These are phyloP conservation scores for Bradypodion ventrale DNA, from an alignment of 2,797 vertebrate genomes.

Conservation along the genomic window DNA sequence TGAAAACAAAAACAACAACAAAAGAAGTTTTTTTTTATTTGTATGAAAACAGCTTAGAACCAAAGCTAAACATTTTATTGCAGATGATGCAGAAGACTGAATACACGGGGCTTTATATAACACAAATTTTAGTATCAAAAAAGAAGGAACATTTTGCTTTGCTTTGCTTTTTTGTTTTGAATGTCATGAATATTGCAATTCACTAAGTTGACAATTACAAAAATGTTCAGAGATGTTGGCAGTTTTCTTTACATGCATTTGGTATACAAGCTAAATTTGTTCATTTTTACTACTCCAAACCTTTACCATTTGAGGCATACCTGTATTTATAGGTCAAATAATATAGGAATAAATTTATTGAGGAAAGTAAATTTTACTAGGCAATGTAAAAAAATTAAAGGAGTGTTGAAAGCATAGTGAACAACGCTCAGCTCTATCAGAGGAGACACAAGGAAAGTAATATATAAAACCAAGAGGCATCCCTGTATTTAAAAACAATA, in stretches of 20 bases:
- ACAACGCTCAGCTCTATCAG: background rate
- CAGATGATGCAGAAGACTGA: constrained; percentile 1
- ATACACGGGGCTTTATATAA: background rate
- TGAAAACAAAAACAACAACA: constrained; percentile 5
- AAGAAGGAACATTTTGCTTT: background rate
- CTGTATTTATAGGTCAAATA: background rate
- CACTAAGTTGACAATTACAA: background rate
- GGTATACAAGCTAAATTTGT: background rate
- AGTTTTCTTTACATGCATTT: background rate
- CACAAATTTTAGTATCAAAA: background rate
- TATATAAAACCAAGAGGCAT: background rate
- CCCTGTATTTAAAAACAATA: background rate
- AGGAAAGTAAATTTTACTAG: background rate
- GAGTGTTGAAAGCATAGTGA: background rate
- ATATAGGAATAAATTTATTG: background rate
- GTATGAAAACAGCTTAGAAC: background rate
- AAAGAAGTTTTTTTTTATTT: background rate
- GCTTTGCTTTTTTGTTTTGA: background rate
- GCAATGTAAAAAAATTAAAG: background rate
- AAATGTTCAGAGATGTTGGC: background rate
- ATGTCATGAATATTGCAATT: background rate
- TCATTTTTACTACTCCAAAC: background rate
- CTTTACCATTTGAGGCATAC: background rate
- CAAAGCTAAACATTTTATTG: constrained; percentile 9
- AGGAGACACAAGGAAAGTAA: background rate